Evolutionary conservation across 2,797 vertebrate genomes (phyloP).

Genomic region (Esox lucius): DNA sequence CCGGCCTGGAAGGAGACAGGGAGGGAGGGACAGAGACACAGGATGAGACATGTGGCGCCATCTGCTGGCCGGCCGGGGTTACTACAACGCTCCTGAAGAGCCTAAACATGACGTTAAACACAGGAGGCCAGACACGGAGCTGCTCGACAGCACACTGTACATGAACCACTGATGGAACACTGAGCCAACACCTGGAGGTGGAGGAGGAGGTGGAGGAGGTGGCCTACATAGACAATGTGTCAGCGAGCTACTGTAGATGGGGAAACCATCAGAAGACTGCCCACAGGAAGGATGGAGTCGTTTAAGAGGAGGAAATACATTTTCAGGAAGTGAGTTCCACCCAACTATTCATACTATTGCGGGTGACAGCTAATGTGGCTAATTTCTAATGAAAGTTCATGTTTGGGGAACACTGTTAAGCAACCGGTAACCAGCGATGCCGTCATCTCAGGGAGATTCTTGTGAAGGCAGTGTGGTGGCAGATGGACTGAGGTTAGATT

Average conservation of each 20-base stretch:
- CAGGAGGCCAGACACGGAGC: not conserved
- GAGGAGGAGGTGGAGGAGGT: not conserved
- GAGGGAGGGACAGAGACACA: conserved; percentile 9
- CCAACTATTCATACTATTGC: not conserved
- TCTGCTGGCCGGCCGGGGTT: not conserved
- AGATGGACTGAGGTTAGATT: conserved; percentile 12
- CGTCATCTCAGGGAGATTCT: not conserved
- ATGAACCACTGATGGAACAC: not conserved
- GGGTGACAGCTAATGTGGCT: not conserved
- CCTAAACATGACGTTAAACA: not conserved
- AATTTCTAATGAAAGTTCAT: not conserved
- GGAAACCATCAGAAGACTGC: not conserved
- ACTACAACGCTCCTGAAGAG: not conserved
- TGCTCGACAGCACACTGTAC: not conserved
- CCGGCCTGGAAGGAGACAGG: conserved; percentile 73
- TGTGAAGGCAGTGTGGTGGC: not conserved
- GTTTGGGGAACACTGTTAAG: not conserved
- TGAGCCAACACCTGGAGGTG: not conserved
- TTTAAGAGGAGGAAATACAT: not conserved
- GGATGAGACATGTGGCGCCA: conserved; percentile 7
- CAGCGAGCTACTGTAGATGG: not conserved
- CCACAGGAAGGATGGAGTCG: not conserved
- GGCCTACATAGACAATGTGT: not conserved
- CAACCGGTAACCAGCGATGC: not conserved
- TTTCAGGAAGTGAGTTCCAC: not conserved